Percentiles rank a stretch among this genome's conserved stretches.
Evolutionary conservation across 2,113 vertebrate genomes (phyloP).

Genomic region (Dolichotis patagonum): DNA sequence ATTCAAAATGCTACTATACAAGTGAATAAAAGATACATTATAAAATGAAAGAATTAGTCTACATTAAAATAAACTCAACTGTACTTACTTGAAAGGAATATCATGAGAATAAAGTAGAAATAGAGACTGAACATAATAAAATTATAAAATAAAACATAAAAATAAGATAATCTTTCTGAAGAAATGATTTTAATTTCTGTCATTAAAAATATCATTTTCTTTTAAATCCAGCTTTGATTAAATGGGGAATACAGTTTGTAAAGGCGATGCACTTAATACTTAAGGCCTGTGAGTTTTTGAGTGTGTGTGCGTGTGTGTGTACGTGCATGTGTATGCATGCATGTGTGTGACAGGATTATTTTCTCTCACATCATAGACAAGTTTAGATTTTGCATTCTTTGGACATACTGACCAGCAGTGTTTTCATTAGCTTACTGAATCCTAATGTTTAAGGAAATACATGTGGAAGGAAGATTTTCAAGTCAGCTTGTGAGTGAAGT

Average conservation of each 20-base stretch:
- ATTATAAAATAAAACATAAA: not conserved
- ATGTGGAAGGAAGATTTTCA: not conserved
- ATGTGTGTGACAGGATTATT: not conserved
- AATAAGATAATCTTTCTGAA: not conserved
- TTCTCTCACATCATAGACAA: not conserved
- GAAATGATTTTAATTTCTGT: conserved; percentile 2
- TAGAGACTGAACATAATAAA: not conserved
- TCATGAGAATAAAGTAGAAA: not conserved
- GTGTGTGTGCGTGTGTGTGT: not conserved
- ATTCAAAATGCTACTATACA: not conserved
- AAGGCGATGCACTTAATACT: not conserved
- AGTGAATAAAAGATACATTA: not conserved
- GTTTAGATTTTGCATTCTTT: conserved; percentile 8
- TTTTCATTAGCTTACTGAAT: not conserved
- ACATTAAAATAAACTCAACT: conserved; percentile 7
- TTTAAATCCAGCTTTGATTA: conserved; percentile 4
- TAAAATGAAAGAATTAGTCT: not conserved
- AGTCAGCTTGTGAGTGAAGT: not conserved
- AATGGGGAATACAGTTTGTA: not conserved
- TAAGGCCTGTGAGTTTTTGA: not conserved
- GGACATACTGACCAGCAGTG: not conserved
- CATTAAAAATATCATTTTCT: not conserved
- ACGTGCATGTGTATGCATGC: not conserved
- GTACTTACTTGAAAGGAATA: not conserved
- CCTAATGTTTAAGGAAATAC: not conserved